phyloP scores from a whole-genome alignment of 2,797 vertebrate genomes.

The Microcaecilia unicolor region DNA sequence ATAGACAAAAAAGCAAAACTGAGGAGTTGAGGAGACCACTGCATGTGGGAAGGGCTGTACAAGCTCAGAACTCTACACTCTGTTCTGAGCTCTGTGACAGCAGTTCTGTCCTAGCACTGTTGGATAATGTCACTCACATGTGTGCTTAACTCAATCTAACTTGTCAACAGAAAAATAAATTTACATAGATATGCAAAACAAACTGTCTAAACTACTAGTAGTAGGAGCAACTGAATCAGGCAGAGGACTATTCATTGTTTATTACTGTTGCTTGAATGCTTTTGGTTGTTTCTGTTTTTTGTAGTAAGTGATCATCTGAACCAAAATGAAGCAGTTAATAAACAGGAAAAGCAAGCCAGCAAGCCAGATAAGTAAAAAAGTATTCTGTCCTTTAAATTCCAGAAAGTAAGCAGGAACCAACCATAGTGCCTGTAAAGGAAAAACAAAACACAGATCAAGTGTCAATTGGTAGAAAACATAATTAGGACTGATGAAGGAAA shows the following conservation, averaged over 20 bases:
- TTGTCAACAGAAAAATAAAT: no score
- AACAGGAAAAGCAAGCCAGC: slow-evolving; percentile 77
- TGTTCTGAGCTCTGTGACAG: no score
- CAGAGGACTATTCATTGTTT: slow-evolving; percentile 2
- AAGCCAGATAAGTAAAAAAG: slow-evolving; percentile 76
- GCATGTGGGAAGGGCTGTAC: no score
- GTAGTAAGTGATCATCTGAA: slow-evolving; percentile 78
- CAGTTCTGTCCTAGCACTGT: no score
- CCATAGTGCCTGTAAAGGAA: slow-evolving; percentile 72
- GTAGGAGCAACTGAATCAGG: no score
- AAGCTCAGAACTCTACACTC: no score
- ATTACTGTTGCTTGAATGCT: slow-evolving; percentile 29
- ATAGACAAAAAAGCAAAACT: no score
- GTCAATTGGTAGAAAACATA: background rate
- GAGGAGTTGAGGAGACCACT: no score
- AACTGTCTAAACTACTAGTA: no score
- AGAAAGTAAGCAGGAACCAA: slow-evolving; percentile 76
- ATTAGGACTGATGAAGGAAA: background rate
- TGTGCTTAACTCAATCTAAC: no score
- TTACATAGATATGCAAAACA: no score
- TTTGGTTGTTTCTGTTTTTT: slow-evolving; percentile 5
- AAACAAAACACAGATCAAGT: background rate
- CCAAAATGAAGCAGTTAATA: slow-evolving; percentile 73
- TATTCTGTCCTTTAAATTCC: slow-evolving; percentile 83
- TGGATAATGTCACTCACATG: no score